Conservation (phyloP, 2,113 vertebrate genomes). For the cat (Felis catus) region F.catus_Fca126_mat1.0 CM031415.1:77529001-77529500, state of each 20-base stretch:
- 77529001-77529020: not conserved
- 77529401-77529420: not conserved
- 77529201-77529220: not conserved
- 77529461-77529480: not conserved
- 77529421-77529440: not conserved
- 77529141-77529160: not conserved
- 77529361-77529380: not conserved
- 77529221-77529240: not conserved
- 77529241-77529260: not conserved
- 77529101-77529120: not conserved
- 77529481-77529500: not conserved
- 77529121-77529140: not conserved
- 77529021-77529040: not conserved
- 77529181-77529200: conserved; percentile 27
- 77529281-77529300: not conserved
- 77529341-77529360: not conserved
- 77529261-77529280: not conserved
- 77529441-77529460: not conserved
- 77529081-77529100: not conserved
- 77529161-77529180: not conserved
- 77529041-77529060: not conserved
- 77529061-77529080: not conserved
- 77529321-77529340: not conserved
- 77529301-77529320: conserved; percentile 18
- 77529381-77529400: not conserved